Evolutionary conservation across 2,113 vertebrate genomes (phyloP).

Genomic region (Mustela nigripes): DNA sequence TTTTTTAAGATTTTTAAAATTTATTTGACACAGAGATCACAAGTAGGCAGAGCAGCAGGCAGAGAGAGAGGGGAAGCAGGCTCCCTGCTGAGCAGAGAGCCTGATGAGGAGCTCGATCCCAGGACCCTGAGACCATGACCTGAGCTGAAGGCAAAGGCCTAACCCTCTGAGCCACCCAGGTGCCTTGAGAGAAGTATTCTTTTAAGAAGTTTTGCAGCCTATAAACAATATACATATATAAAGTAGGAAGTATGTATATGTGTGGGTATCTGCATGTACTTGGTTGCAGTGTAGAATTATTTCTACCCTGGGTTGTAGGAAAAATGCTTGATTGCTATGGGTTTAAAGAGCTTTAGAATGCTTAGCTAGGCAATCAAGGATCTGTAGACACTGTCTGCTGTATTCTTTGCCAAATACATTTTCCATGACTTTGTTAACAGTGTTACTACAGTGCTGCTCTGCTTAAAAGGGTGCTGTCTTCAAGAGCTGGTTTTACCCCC

Average conservation of each 20-base stretch:
- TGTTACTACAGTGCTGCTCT: not conserved
- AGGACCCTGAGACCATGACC: no score
- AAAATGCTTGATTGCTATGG: not conserved
- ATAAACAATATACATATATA: not conserved
- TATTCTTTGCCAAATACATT: slow-evolving; percentile 19
- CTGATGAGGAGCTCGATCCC: no score
- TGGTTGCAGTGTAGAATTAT: not conserved
- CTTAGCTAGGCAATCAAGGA: not conserved
- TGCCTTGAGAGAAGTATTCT: not conserved
- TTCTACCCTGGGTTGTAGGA: not conserved
- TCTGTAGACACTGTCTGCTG: not conserved
- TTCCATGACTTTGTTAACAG: not conserved
- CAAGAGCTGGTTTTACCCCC: not conserved
- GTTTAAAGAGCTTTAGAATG: slow-evolving; percentile 11
- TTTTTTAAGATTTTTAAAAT: no score
- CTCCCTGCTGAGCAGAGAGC: no score
- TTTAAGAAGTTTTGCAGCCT: slow-evolving; percentile 50
- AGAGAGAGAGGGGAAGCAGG: no score
- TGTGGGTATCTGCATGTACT: not conserved
- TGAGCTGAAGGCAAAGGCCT: no score
- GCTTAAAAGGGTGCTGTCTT: not conserved
- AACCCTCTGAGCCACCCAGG: no score
- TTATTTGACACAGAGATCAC: no score
- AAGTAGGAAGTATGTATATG: not conserved
- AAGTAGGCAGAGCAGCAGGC: no score